Base-by-base conservation (phyloP, 2,113 vertebrate species). In the Sander vitreus region DNA sequence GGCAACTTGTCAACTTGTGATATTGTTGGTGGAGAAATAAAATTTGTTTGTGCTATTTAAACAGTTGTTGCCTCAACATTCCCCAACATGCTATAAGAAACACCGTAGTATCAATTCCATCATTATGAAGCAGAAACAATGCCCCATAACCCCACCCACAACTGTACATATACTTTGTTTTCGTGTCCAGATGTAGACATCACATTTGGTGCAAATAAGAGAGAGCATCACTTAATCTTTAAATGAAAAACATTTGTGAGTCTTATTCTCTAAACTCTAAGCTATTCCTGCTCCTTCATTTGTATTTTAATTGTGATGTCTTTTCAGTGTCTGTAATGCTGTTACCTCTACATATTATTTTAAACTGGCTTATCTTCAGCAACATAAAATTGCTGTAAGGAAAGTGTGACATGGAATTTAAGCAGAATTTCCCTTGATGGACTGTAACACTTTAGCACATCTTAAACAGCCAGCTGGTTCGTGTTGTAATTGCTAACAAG, bases 391-490 rank as follows among this genome's bases (percentile, higher is more conserved):
- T 43, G 48, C 15, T 65, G 39, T 48, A 11, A 73, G 60, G 9
- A 67, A 80, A 63, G 55, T 53, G 65, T 27, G 23, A 77, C 55
- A 23, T 69, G 68, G 73, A 77, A 63, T 84, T 77, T 18, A 67
- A 80, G 69, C 66, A 70, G 76, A 80, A 54, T 14, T 78, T 51
- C 19, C 63, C 33, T 54, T 69, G 68, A 70, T 79, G 57, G 64
- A 84, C 68, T 85, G 14, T 50, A 62, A 71, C 65, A 71, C 58
- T 71, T 76, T n/a, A 78, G 39, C 73, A 82, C 25, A 33, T 91
- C 78, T 71, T 84, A 76, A 78, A 83, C 64, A 47, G 60, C 73
- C 81, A 85, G 73, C 81, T 84, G 81, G 69, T 79, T 76, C 62
- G 10, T 86, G 83, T 81, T 71, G 53, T 68, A 75, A 73, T 54